Percentiles rank a stretch among this genome's conserved stretches.
These are phyloP conservation scores for Fulmarus glacialis DNA, from an alignment of 2,113 vertebrate genomes.

Conservation along the genomic window DNA sequence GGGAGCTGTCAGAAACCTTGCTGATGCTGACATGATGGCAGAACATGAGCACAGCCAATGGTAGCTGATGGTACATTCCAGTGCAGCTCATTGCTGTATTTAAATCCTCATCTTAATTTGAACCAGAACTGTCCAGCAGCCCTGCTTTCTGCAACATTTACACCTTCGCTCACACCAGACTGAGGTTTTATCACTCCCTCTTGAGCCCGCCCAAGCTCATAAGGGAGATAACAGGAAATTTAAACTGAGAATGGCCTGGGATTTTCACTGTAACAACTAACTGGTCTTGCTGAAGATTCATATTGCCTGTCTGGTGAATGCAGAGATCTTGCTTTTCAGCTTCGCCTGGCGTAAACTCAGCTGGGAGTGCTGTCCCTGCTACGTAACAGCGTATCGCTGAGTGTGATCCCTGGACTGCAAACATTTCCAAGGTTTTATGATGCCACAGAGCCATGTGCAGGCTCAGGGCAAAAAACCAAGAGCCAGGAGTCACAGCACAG, in stretches of 20 bases:
- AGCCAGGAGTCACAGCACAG: neutral
- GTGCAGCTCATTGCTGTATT: neutral
- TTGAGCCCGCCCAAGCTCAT: neutral
- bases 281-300: neutral
- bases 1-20: neutral
- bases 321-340: neutral
- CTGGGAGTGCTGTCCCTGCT: neutral
- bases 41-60: neutral
- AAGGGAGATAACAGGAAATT: neutral
- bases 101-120: neutral
- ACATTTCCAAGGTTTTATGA: neutral
- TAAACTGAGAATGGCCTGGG: neutral
- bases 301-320: neutral
- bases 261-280: neutral
- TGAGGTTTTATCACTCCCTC: neutral
- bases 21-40: neutral
- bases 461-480: neutral
- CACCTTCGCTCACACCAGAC: neutral
- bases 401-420: neutral
- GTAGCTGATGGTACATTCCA: neutral
- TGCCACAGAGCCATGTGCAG: neutral
- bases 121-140: neutral
- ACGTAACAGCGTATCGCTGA: rapidly evolving
- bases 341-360: neutral
- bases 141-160: neutral